Conservation (phyloP, 1,140 invertebrate species). For the Geopemphigus sp. region DNA sequence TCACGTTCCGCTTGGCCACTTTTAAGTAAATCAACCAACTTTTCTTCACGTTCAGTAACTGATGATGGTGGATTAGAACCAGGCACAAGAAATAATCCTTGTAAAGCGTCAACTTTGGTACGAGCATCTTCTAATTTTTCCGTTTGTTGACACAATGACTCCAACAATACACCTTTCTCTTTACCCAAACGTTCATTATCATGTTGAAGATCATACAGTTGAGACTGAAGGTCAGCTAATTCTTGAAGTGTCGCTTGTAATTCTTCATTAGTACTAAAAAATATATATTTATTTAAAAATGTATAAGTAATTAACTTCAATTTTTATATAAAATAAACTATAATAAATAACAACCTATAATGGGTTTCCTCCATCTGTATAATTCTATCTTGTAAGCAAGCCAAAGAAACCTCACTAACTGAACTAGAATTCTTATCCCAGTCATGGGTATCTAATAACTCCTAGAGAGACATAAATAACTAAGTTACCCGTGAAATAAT, state of each 20-base stretch:
- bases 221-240: conserved; percentile 81
- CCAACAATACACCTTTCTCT: conserved; percentile 83
- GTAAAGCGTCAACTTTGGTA: conserved; percentile 69
- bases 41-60: conserved; percentile 72
- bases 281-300: conserved; percentile 53
- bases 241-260: conserved; percentile 91
- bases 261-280: conserved; percentile 84
- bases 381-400: conserved; percentile 88
- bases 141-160: conserved; percentile 87
- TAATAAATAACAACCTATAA: conserved; percentile 61
- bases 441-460: conserved; percentile 67
- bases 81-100: conserved; percentile 66
- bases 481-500: neutral
- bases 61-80: conserved; percentile 57
- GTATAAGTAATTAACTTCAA: neutral
- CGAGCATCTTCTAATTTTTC: conserved; percentile 84
- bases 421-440: conserved; percentile 88
- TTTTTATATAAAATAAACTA: neutral
- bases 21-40: conserved; percentile 82
- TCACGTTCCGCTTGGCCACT: conserved; percentile 79
- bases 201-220: conserved; percentile 78
- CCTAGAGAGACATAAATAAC: conserved; percentile 55
- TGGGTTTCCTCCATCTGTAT: conserved; percentile 86
- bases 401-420: conserved; percentile 84
- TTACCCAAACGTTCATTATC: conserved; percentile 83